Base-by-base conservation (phyloP, 2,113 vertebrate genomes). In the Tichodroma muraria region DNA sequence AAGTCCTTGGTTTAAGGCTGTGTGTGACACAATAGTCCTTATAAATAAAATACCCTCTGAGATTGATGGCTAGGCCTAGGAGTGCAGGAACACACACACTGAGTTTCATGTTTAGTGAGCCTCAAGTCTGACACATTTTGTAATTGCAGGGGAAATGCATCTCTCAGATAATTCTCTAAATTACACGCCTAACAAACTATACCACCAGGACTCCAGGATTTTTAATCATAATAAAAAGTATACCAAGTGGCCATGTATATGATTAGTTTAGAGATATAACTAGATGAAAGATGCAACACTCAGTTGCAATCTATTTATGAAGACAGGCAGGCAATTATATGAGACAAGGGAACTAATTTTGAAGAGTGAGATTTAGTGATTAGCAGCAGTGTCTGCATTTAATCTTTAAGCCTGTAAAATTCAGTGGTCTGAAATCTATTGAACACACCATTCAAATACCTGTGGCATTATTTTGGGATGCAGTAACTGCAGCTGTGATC, bases 201-300 rank as follows among this genome's bases (percentile, higher is more conserved):
- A 89, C 68, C 59, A 66, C 66, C 52, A 52, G 27, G 35, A 54
- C 45, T 95, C 86, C 61, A 23, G 50, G 50, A 75, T 73, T 90
- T 94, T 93, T 52, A 47, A 70, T 91, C 71, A 61, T 76, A 84
- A 85, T 93, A 97, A 96, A 95, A 93, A 89, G 24, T 56, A 88
- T 82, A 57, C 6, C 2, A 11, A 93, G 30, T 77, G 60, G 73
- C 50, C 66, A 52, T 53, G 75, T 81, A 37, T 93, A 81, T 93
- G 96, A 92, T 94, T 97, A 77, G 87, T 94, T 91, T 91, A 65
- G 23, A 88, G 89, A 81, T 20, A 86, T 76, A 90, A 92, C 81
- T 77, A 88, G 68, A 93, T 75, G 91, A 33, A 81, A 45, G 11
- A 63, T 42, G 53, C 44, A 90, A 73, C 18, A 35, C n/a, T 49